phyloP scores from a whole-genome alignment of 2,113 vertebrate species.

The Saccopteryx leptura region DNA sequence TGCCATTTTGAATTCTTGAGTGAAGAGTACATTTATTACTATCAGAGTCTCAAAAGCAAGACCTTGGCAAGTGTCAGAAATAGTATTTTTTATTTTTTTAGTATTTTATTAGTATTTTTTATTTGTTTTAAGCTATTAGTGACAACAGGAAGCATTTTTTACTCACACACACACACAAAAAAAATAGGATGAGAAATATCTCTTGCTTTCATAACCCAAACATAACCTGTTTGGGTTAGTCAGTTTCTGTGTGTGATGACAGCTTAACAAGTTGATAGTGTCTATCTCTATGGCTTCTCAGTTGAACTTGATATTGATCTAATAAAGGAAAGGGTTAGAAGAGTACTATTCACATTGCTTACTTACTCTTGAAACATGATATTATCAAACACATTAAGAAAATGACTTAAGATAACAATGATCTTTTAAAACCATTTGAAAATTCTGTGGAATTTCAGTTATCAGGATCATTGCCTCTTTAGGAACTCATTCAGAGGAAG shows the following conservation, averaged over 20 bases:
- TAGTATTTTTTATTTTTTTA: constrained; percentile 31
- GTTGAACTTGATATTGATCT: constrained; percentile 72
- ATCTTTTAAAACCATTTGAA: constrained; percentile 42
- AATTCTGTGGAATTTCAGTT: constrained; percentile 13
- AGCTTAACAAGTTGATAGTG: background rate
- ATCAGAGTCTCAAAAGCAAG: background rate
- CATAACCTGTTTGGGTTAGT: constrained; percentile 29
- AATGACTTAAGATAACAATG: background rate
- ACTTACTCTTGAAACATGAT: constrained; percentile 47
- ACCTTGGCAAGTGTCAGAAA: background rate
- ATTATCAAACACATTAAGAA: constrained; percentile 44
- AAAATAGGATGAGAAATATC: background rate
- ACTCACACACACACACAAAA: background rate
- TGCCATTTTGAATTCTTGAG: constrained; percentile 46
- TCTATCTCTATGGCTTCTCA: constrained; percentile 64
- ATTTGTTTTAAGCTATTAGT: constrained; percentile 7
- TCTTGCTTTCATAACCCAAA: background rate
- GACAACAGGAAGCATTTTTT: background rate
- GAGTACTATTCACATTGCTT: background rate
- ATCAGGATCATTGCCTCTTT: background rate
- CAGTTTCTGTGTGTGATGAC: constrained; percentile 7
- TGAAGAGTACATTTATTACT: background rate
- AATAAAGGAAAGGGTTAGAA: constrained; percentile 50
- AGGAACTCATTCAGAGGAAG: constrained; percentile 21
- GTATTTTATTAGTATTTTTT: background rate